A percentile compares a stretch with the other conserved stretches of the same genome.
Conservation (phyloP, 1,140 invertebrate species). For the Melitaea cinxia region DNA sequence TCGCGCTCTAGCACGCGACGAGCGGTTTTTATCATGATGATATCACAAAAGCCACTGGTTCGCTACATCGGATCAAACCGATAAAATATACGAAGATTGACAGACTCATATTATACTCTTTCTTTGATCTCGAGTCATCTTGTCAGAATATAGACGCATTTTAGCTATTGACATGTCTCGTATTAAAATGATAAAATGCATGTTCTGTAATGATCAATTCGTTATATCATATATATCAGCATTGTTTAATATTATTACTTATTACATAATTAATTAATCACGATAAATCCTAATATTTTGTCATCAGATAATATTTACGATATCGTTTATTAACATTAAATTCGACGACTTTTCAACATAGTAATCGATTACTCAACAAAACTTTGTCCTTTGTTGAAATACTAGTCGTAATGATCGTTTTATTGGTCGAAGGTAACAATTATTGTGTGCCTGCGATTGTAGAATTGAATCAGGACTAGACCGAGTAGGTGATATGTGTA, state of each 20-base stretch:
- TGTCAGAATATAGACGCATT: background rate
- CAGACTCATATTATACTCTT: conserved; percentile 30
- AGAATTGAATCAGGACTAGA: conserved; percentile 47
- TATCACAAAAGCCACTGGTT: conserved; percentile 42
- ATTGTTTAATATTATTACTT: conserved; percentile 7
- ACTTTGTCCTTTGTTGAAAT: background rate
- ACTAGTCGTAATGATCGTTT: background rate
- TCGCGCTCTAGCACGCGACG: conserved; percentile 45
- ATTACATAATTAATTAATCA: conserved; percentile 18
- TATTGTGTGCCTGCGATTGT: conserved; percentile 25
- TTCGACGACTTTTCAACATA: background rate
- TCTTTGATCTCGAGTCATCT: background rate
- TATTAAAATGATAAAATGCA: background rate
- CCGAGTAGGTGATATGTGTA: conserved; percentile 62
- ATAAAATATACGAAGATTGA: conserved; percentile 41
- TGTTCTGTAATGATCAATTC: background rate
- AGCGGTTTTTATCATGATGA: conserved; percentile 53
- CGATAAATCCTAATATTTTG: conserved; percentile 12
- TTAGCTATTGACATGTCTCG: background rate
- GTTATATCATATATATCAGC: background rate
- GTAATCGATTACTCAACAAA: background rate
- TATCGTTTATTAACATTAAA: background rate
- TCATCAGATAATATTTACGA: conserved; percentile 6
- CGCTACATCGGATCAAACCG: conserved; percentile 32
- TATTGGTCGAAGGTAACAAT: conserved; percentile 1